phyloP scores from a whole-genome alignment of 92 coral and sea anemone species.

The Umimayanthus chanpuru region DNA sequence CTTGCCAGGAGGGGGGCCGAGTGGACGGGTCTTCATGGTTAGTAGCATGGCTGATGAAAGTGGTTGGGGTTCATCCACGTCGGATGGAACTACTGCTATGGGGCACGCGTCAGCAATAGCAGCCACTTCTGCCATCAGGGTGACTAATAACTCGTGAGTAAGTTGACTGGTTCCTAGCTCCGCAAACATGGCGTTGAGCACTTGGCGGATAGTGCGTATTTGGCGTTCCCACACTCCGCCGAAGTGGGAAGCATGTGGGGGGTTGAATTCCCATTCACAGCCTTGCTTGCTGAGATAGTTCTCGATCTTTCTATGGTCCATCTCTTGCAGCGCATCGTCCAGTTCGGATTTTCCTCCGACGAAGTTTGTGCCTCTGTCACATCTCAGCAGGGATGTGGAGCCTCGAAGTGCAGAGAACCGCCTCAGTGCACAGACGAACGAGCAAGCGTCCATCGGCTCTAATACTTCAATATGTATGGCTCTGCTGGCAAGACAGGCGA shows the following conservation, averaged over 20 bases:
- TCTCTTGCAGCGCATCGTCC: conserved; percentile 31
- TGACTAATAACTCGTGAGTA: conserved; percentile 41
- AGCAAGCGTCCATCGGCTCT: no score
- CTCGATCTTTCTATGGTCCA: conserved; percentile 21
- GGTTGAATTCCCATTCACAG: conserved; percentile 33
- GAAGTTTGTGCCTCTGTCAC: neutral
- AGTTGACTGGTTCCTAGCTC: conserved; percentile 38
- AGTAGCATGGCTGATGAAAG: neutral
- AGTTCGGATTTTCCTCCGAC: conserved; percentile 52
- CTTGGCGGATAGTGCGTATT: conserved; percentile 28
- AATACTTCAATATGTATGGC: neutral
- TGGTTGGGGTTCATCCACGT: conserved; percentile 44
- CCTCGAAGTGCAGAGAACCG: no score
- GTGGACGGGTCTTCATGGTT: conserved; percentile 44
- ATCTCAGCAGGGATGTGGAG: no score
- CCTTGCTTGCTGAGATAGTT: neutral
- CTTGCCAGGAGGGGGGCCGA: conserved; percentile 42
- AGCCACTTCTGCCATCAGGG: conserved; percentile 49
- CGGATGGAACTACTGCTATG: conserved; percentile 38
- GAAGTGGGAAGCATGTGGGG: conserved; percentile 38
- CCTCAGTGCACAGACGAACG: no score
- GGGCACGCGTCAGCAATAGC: conserved; percentile 44
- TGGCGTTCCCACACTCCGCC: neutral
- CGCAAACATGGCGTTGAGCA: neutral
- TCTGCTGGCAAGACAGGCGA: conserved; percentile 33